Evolutionary conservation across 2,888 invertebrate species (phyloP), one percentile per base, ranked within the genome.

Genomic region (Polydrusus pterygomalis): DNA sequence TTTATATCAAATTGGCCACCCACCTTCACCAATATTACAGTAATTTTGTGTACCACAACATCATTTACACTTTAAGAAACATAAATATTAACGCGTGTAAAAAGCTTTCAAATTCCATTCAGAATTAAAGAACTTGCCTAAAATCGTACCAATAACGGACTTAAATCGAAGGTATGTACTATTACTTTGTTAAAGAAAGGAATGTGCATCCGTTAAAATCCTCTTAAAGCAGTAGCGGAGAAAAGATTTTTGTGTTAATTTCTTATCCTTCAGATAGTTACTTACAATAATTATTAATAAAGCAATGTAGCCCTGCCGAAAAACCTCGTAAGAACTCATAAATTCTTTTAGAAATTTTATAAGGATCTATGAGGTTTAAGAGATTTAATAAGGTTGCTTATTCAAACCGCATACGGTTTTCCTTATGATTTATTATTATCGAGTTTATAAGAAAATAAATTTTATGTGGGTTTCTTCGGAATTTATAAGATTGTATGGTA

Each of bases 171-270:
- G 51, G 62, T 54, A 56, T 63, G 60, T 70, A 75, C 75, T 75
- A 70, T 70, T 63, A 75, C 75, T 75, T 67, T 70, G 71, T 71
- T 67, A 56, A 71, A 68, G 75, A 75, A 75, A 40, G 71, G 75
- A 75, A 75, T 75, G 75, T 63, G 65, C 71, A 51, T 75, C 71
- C 71, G 71, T 71, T 62, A 38, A 38, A 69, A 67, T 71, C 40
- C 43, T 71, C 51, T 13, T 11, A 63, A 69, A 64, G 18, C 75
- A 75, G 75, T 75, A 70, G 75, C 75, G 68, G n/a, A 38, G 60
- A n/a, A 18, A 15, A 47, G 5, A 13, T 30, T 30, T 54, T 25
- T 11, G 2, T n/a, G n/a, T n/a, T n/a, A n/a, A n/a, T n/a, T n/a
- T n/a, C n/a, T n/a, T n/a, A n/a, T n/a, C n/a, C n/a, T n/a, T n/a